Percentiles rank a stretch among this genome's conserved stretches.
Conservation (phyloP, 2,797 vertebrate genomes). For the Atherinosoma microstoma region DNA sequence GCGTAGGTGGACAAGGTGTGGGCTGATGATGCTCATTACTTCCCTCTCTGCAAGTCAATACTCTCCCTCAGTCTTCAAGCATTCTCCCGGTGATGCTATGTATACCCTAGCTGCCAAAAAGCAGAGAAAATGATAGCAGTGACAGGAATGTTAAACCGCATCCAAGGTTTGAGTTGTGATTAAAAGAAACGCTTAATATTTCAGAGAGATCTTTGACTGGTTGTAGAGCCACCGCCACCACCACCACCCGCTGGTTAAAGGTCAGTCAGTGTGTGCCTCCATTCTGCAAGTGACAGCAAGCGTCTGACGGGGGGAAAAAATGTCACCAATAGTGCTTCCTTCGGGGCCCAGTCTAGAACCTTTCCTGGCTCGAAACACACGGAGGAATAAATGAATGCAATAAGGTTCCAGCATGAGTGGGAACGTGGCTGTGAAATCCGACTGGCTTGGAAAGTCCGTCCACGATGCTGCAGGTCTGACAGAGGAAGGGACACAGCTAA, state of each 20-base stretch:
- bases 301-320: slow-evolving; percentile 23
- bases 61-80: slow-evolving; percentile 63
- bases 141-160: slow-evolving; percentile 51
- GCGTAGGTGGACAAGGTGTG: slow-evolving; percentile 78
- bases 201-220: slow-evolving; percentile 44
- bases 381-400: slow-evolving; percentile 4
- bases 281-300: slow-evolving; percentile 56
- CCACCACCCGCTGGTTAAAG: slow-evolving; percentile 54
- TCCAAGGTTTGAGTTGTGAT: slow-evolving; percentile 44
- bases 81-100: slow-evolving; percentile 65
- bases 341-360: slow-evolving; percentile 28
- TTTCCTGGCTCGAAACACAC: slow-evolving; percentile 32
- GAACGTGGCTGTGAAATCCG: slow-evolving; percentile 12
- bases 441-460: slow-evolving; percentile 26
- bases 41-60: slow-evolving; percentile 62
- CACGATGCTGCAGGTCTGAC: slow-evolving; percentile 54
- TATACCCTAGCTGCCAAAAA: slow-evolving; percentile 67
- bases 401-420: slow-evolving; percentile 13
- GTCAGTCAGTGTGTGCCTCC: slow-evolving; percentile 51
- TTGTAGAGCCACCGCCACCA: slow-evolving; percentile 16
- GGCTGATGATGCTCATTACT: slow-evolving; percentile 78
- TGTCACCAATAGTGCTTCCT: slow-evolving; percentile 29
- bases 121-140: slow-evolving; percentile 50
- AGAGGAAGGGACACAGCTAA: slow-evolving; percentile 64
- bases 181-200: slow-evolving; percentile 51